Evolutionary conservation across 2,888 invertebrate genomes (phyloP), one percentile per base, ranked within the genome.

Genomic region (Neelides folsomi): DNA sequence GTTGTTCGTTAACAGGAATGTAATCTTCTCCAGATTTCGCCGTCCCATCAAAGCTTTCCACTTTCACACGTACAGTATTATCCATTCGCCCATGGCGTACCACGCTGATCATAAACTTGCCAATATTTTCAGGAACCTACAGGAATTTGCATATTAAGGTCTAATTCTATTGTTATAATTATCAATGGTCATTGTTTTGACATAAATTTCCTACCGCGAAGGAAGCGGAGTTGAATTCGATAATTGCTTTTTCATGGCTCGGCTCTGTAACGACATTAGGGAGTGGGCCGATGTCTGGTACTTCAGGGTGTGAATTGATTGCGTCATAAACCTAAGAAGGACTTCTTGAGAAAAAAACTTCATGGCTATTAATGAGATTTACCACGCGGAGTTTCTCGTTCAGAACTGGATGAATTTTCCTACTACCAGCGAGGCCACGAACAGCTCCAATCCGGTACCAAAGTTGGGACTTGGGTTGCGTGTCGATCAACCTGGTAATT

Each of bases 401-500:
- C 39, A 76, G 69, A 42, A 68, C 65, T 1, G 76, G 75, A 58
- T 71, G 65, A 58, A 72, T 66, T 66, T 71, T 69, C 47, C 69
- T 66, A 34, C 73, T 71, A 13, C 76, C 77, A 2, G 73, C 71
- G 55, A 77, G 58, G 47, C 67, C 68, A 7, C 76, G 66, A 38
- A 73, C 71, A 34, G 76, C 77, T 50, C 75, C 75, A 56, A 78
- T 76, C 10, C 78, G 71, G 67, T 79, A 78, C 76, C 77, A 78
- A 59, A 76, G 71, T 8, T 75, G 69, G 38, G 73, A 72, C 60
- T 77, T 77, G 1, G 71, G 69, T 58, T 71, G 70, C 34, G 72
- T 70, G 58, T 75, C 73, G 18, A 73, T 71, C 54, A 76, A 54
- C 61, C 71, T 70, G 42, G 13, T 55, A 45, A 42, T 27, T 27